These are phyloP conservation scores for Mormyrops attenuatus DNA, from an alignment of 2,797 vertebrate genomes.

Conservation along the genomic window DNA sequence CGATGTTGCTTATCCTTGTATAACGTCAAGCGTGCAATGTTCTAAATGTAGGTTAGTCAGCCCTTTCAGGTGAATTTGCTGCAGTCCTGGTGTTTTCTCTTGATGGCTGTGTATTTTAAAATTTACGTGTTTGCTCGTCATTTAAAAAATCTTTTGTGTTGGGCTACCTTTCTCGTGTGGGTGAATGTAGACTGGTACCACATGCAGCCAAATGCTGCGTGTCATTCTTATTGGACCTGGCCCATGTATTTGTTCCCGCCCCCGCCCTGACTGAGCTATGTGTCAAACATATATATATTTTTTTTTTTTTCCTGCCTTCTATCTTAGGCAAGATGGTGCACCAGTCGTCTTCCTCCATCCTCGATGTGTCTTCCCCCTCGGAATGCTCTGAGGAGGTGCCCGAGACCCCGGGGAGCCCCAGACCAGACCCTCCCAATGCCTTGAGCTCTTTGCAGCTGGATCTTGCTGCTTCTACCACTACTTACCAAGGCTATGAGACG, in stretches of 20 bases:
- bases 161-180: background rate
- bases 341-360: conserved; percentile 62
- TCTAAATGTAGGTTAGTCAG: background rate
- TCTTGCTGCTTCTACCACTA: conserved; percentile 52
- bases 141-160: background rate
- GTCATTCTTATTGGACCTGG: background rate
- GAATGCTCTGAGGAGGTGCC: conserved; percentile 50
- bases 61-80: background rate
- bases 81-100: background rate
- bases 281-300: background rate
- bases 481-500: conserved; percentile 79
- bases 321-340: conserved; percentile 68
- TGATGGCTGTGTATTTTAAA: background rate
- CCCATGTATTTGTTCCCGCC: background rate
- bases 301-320: background rate
- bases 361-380: conserved; percentile 53
- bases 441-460: conserved; percentile 47
- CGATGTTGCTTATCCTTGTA: background rate
- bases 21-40: background rate
- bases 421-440: conserved; percentile 46
- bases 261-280: background rate
- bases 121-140: background rate
- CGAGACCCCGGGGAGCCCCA: conserved; percentile 43
- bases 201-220: background rate
- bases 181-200: background rate